Percentiles rank a stretch among this genome's conserved stretches.
These are phyloP conservation scores for Meloe dianella DNA, from an alignment of 2,888 invertebrate genomes.

Conservation along the genomic window DNA sequence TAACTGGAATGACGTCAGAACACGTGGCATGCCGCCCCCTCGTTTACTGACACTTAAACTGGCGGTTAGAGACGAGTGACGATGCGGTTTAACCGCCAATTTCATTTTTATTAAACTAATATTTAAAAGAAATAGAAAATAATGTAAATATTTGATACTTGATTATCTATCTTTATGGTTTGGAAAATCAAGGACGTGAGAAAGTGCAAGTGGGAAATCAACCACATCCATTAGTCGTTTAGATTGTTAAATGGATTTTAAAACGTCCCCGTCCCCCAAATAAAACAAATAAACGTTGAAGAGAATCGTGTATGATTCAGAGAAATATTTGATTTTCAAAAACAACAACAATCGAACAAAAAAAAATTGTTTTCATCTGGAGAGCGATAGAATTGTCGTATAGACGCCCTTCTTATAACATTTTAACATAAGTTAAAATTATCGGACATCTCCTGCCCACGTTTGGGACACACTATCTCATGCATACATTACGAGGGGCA, in stretches of 20 bases:
- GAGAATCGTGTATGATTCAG: not conserved
- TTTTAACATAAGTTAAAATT: slow-evolving; percentile 55
- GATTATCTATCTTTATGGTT: not conserved
- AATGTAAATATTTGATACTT: slow-evolving; percentile 25
- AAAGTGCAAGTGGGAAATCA: not conserved
- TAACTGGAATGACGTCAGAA: slow-evolving; percentile 41
- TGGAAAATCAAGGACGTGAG: slow-evolving; percentile 2
- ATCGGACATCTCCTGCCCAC: slow-evolving; percentile 53
- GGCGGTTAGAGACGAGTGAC: slow-evolving; percentile 9
- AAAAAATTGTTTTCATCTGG: not conserved
- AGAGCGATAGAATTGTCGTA: not conserved
- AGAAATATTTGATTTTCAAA: slow-evolving; percentile 5
- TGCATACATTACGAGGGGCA: slow-evolving; percentile 45
- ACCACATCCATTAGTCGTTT: slow-evolving; percentile 9
- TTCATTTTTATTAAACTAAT: slow-evolving; percentile 26
- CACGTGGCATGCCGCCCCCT: slow-evolving; percentile 47
- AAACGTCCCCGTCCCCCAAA: not conserved
- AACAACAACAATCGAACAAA: not conserved
- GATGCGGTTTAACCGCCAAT: slow-evolving; percentile 25
- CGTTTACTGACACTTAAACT: slow-evolving; percentile 43
- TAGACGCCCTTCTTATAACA: slow-evolving; percentile 37
- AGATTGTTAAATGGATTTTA: not conserved
- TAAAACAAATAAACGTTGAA: not conserved
- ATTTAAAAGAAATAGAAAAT: not conserved
- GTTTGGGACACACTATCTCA: slow-evolving; percentile 45